Evolutionary conservation across 2,113 vertebrate genomes (phyloP), one percentile per base, ranked within the genome.

Genomic region (Nannobrachium achirus): DNA sequence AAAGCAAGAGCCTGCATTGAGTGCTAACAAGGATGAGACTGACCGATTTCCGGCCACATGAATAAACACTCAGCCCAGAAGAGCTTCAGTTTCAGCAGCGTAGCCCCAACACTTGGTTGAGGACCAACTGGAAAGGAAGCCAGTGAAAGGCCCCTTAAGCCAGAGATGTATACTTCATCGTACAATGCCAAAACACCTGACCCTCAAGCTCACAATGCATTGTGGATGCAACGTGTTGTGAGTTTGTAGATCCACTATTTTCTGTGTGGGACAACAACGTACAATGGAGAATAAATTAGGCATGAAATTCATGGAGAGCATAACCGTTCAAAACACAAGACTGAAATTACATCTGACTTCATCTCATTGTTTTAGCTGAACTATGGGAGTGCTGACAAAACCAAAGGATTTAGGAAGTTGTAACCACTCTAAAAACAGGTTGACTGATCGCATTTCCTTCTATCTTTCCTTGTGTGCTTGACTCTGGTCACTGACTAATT

Each of bases 11-110:
- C 74, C 59, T 63, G 63, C 61, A 51, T 75, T 65, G 63, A 79
- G 71, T 76, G 70, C 68, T 75, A 82, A 84, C 80, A 86, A 88
- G 83, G 69, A 77, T 39, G 33, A 76, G n/a, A 63, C 20, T 38
- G 75, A 71, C 66, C 5, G 46, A 81, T 80, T 72, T 83, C 69
- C 66, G 75, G 71, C 78, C 77, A 72, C 78, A 79, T 80, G 71
- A 86, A 84, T 87, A 84, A 81, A 85, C 65, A 63, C 60, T 73
- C 60, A 53, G 8, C 75, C 77, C 67, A 72, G 39, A 33, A n/a
- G n/a, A 20, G 80, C 68, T 76, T 79, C 44, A 40, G 25, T 86
- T 86, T 86, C 73, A 70, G 63, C 56, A 51, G 39, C 38, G 13
- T 59, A 41, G 11, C 53, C 33, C n/a, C 33, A n/a, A 65, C 58